phyloP scores from a whole-genome alignment of 2,888 invertebrate species.

The Pachliopta kotzebuea region DNA sequence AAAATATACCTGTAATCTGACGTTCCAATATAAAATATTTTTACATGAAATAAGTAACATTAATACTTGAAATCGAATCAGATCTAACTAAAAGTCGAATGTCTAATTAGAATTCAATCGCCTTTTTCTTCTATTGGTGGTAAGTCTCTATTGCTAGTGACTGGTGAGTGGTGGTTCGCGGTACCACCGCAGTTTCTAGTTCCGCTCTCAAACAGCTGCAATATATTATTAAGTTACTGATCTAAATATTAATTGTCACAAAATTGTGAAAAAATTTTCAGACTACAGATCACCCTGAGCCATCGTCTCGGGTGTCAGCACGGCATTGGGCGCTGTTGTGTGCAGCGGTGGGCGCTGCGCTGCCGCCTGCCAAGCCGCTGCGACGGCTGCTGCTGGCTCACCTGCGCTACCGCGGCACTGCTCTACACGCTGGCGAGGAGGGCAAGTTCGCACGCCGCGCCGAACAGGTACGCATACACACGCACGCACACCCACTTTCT shows the following conservation, averaged over 20 bases:
- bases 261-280: constrained; percentile 46
- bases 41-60: too few relatives aligned
- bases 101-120: too few relatives aligned
- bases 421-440: constrained; percentile 91
- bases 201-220: too few relatives aligned
- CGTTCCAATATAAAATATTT: too few relatives aligned
- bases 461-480: constrained; percentile 82
- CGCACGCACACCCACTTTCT: not conserved
- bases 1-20: not conserved
- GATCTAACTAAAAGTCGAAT: too few relatives aligned
- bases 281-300: constrained; percentile 95
- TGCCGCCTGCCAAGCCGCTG: constrained; percentile 92
- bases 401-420: constrained; percentile 92
- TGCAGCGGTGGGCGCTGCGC: constrained; percentile 82
- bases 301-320: constrained; percentile 91
- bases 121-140: too few relatives aligned
- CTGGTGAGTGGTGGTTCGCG: too few relatives aligned
- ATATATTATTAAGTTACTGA: too few relatives aligned
- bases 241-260: too few relatives aligned
- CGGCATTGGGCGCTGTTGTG: constrained; percentile 95
- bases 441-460: constrained; percentile 96
- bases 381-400: constrained; percentile 94
- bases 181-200: too few relatives aligned
- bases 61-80: too few relatives aligned
- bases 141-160: too few relatives aligned